Evolutionary conservation across 2,797 vertebrate genomes (phyloP), one percentile per base, ranked within the genome.

Genomic region (Buceros bicornis): DNA sequence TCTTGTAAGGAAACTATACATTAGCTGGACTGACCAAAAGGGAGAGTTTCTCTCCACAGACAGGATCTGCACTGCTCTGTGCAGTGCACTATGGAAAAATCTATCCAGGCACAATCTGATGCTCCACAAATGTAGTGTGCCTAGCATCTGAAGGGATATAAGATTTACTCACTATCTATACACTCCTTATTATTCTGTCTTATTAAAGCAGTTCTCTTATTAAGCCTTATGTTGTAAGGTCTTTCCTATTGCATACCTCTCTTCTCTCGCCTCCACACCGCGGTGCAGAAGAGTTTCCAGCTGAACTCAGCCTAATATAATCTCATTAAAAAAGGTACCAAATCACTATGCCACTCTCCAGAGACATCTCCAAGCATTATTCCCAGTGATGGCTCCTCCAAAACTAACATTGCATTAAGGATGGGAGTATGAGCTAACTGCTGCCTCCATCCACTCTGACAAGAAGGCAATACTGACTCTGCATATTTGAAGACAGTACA

Each of bases 91-190:
- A 6, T 31, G 22, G 15, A 45, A 65, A 91, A 76, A 79, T 37
- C 70, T 37, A 33, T 7, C 58, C 37, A 58, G 42, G n/a, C 6
- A 89, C n/a, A 25, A 43, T 7, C 13, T 7, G 2, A 43, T 20
- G 24, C 16, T 42, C 8, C 10, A 21, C 0, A 3, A 88, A 82
- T 0, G 0, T 5, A 28, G 13, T 1, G 1, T 47, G 31, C 33
- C 28, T 31, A 64, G 40, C 37, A 64, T 15, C 14, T 74, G 40
- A 79, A 60, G 3, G 31, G 31, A 79, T 2, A 2, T 14, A 28
- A 69, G 12, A 48, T 80, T 62, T 69, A 69, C 50, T 50, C 9
- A 2, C 12, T 26, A 28, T 17, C 50, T 45, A 42, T 22, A 65
- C 9, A 66, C 3, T 42, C 60, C 0, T 51, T 76, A 8, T 28